phyloP scores from a whole-genome alignment of 2,113 vertebrate genomes.

The Cyanoramphus novaezelandiae region DNA sequence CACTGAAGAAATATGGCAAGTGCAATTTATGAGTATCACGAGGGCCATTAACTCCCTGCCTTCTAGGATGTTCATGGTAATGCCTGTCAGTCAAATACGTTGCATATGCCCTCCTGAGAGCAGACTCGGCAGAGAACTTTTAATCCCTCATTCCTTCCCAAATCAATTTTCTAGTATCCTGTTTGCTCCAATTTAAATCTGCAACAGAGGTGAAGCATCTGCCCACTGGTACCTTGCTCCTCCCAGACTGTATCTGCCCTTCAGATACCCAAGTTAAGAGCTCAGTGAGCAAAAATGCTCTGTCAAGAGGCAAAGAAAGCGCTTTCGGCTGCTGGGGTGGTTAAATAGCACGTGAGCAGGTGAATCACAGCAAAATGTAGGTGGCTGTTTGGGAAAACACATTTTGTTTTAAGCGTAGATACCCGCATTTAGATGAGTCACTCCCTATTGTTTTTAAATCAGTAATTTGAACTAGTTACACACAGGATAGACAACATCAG shows the following conservation, averaged over 20 bases:
- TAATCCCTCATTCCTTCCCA: background rate
- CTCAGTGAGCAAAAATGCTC: background rate
- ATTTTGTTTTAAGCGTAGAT: background rate
- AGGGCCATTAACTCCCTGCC: background rate
- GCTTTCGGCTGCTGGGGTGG: background rate
- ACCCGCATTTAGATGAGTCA: background rate
- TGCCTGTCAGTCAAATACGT: background rate
- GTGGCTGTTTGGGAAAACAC: background rate
- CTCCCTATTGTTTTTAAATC: background rate
- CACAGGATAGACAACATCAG: fast-evolving
- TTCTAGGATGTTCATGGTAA: background rate
- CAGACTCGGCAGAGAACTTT: background rate
- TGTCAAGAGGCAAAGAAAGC: background rate
- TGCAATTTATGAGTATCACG: background rate
- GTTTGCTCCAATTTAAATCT: background rate
- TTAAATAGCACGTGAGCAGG: background rate
- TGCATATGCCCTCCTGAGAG: background rate
- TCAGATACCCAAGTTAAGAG: background rate
- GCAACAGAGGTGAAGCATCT: background rate
- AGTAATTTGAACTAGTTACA: background rate
- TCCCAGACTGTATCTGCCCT: background rate
- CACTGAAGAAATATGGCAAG: background rate
- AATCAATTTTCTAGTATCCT: background rate
- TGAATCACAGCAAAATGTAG: background rate
- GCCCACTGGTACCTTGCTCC: fast-evolving